Percentiles rank a stretch among this genome's conserved stretches.
phyloP scores from a whole-genome alignment of 2,113 vertebrate species.

The Heterotilapia buettikoferi region DNA sequence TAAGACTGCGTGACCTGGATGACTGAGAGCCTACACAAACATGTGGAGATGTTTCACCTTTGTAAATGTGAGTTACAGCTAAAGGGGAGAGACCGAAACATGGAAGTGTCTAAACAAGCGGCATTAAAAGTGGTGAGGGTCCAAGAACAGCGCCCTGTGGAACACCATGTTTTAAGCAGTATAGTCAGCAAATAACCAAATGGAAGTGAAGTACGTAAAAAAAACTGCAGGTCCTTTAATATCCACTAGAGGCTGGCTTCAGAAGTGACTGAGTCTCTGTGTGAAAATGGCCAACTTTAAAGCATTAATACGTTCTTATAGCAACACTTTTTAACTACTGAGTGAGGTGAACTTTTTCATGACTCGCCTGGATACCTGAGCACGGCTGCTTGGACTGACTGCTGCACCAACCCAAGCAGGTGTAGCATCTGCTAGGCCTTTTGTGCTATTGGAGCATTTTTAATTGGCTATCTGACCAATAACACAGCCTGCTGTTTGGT shows the following conservation, averaged over 20 bases:
- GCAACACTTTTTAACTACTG: background rate
- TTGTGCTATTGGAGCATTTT: background rate
- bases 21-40: background rate
- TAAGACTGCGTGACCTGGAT: background rate
- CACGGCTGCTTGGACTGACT: background rate
- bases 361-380: background rate
- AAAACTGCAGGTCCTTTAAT: background rate
- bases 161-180: background rate
- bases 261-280: background rate
- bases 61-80: background rate
- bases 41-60: background rate
- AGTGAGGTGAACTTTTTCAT: background rate
- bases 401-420: background rate
- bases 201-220: background rate
- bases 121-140: accelerated
- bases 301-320: background rate
- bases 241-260: background rate
- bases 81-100: background rate
- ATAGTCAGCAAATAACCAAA: background rate
- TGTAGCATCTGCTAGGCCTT: background rate
- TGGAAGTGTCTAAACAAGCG: background rate
- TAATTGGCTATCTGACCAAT: background rate
- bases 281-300: background rate
- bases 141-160: background rate
- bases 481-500: background rate